Evolutionary conservation across 2,113 vertebrate genomes (phyloP).

Genomic region (Callospermophilus lateralis): DNA sequence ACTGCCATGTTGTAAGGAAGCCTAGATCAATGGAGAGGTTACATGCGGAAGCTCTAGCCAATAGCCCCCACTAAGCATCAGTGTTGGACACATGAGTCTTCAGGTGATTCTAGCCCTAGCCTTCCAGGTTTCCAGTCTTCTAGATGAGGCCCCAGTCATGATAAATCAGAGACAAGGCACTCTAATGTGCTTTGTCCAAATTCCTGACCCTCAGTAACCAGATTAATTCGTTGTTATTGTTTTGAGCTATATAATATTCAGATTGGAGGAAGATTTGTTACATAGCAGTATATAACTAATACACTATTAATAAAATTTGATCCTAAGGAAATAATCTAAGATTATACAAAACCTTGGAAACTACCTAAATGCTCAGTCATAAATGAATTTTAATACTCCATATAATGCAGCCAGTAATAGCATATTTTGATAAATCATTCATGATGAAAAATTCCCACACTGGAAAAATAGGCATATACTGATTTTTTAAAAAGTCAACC

Average conservation of each 20-base stretch:
- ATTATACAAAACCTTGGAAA: conserved; percentile 16
- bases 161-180: neutral
- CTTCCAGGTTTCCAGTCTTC: neutral
- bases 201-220: neutral
- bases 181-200: neutral
- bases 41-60: too few species aligned
- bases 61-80: neutral
- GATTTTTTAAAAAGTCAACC: neutral
- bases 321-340: neutral
- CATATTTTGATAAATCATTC: neutral
- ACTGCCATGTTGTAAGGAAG: neutral
- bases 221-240: neutral
- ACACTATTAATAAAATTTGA: conserved; percentile 5
- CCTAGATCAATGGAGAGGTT: neutral
- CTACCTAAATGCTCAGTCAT: neutral
- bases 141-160: neutral
- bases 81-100: fast-evolving
- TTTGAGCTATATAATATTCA: neutral
- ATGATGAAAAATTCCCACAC: neutral
- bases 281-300: neutral
- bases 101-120: neutral
- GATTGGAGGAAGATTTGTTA: neutral
- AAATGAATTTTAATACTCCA: neutral
- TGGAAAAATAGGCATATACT: neutral
- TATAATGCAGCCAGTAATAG: neutral